A percentile compares a stretch with the other conserved stretches of the same genome.
Evolutionary conservation across 35 echinoderm and acorn worm species (phyloP).

Genomic region (Apostichopus parvimensis): DNA sequence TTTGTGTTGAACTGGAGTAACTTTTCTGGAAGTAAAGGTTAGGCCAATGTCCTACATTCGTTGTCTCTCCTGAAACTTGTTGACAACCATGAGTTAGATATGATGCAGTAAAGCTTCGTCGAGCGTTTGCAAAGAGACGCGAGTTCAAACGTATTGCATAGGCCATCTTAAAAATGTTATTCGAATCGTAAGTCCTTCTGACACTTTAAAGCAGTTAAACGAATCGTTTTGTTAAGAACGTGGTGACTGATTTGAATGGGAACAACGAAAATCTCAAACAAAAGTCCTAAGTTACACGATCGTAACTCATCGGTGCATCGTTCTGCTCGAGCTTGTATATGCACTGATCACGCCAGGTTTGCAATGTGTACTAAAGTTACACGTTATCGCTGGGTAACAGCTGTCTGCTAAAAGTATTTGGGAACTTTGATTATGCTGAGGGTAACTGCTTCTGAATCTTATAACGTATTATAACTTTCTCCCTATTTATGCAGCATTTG

Average conservation of each 20-base stretch:
- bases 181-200: background rate
- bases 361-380: too few relatives aligned
- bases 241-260: background rate
- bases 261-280: too few relatives aligned
- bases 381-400: too few relatives aligned
- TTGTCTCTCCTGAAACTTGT: constrained; percentile 6
- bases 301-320: too few relatives aligned
- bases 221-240: background rate
- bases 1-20: background rate
- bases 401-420: too few relatives aligned
- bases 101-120: background rate
- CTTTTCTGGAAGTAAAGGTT: background rate
- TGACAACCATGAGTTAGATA: constrained; percentile 14
- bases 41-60: background rate
- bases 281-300: too few relatives aligned
- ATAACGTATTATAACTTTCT: too few relatives aligned
- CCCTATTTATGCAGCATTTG: too few relatives aligned
- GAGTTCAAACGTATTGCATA: background rate
- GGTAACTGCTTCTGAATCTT: too few relatives aligned
- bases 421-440: too few relatives aligned
- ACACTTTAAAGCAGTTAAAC: background rate
- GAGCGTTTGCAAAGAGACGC: background rate
- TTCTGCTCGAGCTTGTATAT: too few relatives aligned
- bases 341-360: too few relatives aligned
- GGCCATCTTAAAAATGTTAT: background rate